These are phyloP conservation scores for Ashinkailepas kermadecensis DNA, from an alignment of 2,888 invertebrate species.

Conservation along the genomic window DNA sequence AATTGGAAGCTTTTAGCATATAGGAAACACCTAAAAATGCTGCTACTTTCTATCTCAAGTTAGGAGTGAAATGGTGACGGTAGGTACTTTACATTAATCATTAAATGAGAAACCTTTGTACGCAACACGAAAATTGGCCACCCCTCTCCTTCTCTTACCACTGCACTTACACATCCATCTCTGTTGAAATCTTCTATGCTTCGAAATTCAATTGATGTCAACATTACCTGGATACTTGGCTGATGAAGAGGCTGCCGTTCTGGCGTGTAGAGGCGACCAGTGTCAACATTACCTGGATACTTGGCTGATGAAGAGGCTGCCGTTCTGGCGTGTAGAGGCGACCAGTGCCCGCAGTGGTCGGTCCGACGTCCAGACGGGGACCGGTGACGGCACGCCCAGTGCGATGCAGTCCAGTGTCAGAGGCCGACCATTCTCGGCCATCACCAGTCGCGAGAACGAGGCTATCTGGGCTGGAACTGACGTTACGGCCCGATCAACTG, in stretches of 20 bases:
- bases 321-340: background rate
- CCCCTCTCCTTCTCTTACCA: no score
- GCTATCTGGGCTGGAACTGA: background rate
- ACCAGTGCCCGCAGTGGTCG: background rate
- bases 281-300: background rate
- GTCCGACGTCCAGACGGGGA: background rate
- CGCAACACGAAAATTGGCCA: no score
- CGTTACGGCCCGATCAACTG: background rate
- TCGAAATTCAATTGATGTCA: no score
- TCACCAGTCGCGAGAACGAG: background rate
- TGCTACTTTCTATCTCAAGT: no score
- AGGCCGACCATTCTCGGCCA: background rate
- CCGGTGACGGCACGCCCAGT: background rate
- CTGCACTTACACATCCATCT: no score
- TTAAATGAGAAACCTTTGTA: no score
- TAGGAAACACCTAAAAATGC: no score
- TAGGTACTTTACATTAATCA: no score
- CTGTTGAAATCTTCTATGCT: no score
- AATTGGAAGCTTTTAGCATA: no score
- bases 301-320: background rate
- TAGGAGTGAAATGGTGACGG: no score
- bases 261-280: background rate
- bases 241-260: background rate
- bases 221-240: background rate
- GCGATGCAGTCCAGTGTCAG: background rate